Conservation (phyloP, 2,888 invertebrate species). For the Lasioglossum morio region DNA sequence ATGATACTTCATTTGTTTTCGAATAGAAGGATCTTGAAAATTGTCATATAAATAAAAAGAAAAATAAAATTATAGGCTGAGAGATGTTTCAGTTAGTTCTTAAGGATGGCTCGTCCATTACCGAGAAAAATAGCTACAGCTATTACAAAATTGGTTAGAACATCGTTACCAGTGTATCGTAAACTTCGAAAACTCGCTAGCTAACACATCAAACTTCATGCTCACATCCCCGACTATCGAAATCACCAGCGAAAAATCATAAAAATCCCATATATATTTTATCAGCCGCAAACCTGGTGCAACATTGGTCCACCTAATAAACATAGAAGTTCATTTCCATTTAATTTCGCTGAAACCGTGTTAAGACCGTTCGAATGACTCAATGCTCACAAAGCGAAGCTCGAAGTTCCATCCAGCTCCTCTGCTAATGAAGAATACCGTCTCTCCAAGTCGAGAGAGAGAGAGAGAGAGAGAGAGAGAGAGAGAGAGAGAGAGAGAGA, state of each 20-base stretch:
- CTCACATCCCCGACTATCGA: background rate
- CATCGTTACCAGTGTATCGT: background rate
- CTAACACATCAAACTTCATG: background rate
- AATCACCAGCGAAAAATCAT: background rate
- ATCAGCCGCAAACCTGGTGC: background rate
- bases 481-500: background rate
- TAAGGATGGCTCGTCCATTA: background rate
- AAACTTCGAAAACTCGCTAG: background rate
- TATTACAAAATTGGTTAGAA: background rate
- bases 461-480: no score
- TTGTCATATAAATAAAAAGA: background rate
- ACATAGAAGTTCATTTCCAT: background rate
- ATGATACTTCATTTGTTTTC: background rate
- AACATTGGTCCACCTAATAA: background rate
- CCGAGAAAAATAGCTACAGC: background rate
- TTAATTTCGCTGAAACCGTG: background rate
- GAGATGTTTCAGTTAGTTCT: background rate
- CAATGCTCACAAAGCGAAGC: slow-evolving; percentile 1
- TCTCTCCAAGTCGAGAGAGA: background rate
- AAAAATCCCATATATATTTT: slow-evolving; percentile 6
- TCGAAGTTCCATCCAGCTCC: background rate
- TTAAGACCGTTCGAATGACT: background rate
- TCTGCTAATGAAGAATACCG: background rate
- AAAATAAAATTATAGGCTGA: background rate
- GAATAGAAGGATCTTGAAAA: background rate